phyloP scores from a whole-genome alignment of 2,113 vertebrate genomes.

The Zosterops japonicus region DNA sequence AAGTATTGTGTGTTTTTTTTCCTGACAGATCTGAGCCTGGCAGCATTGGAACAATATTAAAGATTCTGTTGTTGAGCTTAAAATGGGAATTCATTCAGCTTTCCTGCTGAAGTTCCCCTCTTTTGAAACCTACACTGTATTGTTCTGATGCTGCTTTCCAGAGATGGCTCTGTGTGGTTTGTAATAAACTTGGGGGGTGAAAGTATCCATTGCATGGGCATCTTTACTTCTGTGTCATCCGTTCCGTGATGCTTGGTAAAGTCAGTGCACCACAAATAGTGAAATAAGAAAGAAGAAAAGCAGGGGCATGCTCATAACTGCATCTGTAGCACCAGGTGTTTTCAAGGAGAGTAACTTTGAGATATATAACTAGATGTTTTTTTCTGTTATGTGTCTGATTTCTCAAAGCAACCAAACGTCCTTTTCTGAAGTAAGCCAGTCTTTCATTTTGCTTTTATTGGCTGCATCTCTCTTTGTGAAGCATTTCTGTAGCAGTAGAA shows the following conservation, averaged over 20 bases:
- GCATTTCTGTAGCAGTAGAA: neutral
- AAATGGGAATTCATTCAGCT: neutral
- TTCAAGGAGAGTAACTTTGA: neutral
- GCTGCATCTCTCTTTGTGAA: neutral
- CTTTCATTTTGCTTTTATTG: neutral
- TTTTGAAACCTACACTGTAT: neutral
- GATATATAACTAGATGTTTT: neutral
- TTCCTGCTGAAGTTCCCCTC: neutral
- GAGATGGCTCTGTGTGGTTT: neutral
- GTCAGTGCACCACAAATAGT: neutral
- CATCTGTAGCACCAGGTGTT: neutral
- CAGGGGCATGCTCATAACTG: neutral
- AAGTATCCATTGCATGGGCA: neutral
- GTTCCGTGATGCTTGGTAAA: slow-evolving; percentile 2
- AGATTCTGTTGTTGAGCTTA: neutral
- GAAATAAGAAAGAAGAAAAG: neutral
- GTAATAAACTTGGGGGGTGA: neutral
- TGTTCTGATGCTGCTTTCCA: neutral
- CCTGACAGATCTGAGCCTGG: neutral
- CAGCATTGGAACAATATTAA: neutral
- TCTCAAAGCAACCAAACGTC: neutral
- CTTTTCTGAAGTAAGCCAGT: neutral
- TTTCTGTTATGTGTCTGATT: neutral
- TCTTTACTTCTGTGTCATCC: slow-evolving; percentile 7
- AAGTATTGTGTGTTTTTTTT: neutral